These are phyloP conservation scores for Momotus momota DNA, from an alignment of 2,797 vertebrate genomes.

Conservation along the genomic window DNA sequence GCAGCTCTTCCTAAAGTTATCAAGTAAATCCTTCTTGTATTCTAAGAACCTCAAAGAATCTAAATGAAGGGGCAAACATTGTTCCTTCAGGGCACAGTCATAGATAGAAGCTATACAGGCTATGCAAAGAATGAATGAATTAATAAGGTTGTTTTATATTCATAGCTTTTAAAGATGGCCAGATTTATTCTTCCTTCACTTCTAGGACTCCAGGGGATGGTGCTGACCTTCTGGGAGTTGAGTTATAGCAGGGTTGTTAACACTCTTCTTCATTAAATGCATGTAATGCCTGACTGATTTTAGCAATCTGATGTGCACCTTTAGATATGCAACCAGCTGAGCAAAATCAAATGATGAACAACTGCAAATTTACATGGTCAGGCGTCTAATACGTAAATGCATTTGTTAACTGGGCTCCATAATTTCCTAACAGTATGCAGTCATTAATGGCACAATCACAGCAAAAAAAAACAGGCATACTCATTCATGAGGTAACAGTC, in stretches of 20 bases:
- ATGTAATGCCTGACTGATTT: not conserved
- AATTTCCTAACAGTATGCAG: not conserved
- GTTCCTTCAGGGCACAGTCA: not conserved
- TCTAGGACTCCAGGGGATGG: not conserved
- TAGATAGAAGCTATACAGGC: not conserved
- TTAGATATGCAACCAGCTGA: not conserved
- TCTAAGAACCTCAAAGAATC: not conserved
- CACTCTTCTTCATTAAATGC: not conserved
- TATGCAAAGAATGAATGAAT: not conserved
- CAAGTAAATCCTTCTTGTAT: not conserved
- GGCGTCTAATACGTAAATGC: not conserved
- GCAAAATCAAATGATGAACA: not conserved
- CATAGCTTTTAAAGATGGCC: not conserved
- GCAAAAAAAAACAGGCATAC: not conserved
- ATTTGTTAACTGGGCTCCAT: not conserved
- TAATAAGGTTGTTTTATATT: not conserved
- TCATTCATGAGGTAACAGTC: not conserved
- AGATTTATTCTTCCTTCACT: not conserved
- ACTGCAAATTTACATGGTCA: not conserved
- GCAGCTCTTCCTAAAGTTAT: not conserved
- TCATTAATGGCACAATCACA: slow-evolving; percentile 1
- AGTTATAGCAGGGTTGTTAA: not conserved
- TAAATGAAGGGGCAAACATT: not conserved
- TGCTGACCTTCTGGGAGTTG: not conserved
- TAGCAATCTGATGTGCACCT: not conserved